Evolutionary conservation across 2,113 vertebrate genomes (phyloP), one percentile per base, ranked within the genome.

Genomic region (Oxyruncus cristatus): DNA sequence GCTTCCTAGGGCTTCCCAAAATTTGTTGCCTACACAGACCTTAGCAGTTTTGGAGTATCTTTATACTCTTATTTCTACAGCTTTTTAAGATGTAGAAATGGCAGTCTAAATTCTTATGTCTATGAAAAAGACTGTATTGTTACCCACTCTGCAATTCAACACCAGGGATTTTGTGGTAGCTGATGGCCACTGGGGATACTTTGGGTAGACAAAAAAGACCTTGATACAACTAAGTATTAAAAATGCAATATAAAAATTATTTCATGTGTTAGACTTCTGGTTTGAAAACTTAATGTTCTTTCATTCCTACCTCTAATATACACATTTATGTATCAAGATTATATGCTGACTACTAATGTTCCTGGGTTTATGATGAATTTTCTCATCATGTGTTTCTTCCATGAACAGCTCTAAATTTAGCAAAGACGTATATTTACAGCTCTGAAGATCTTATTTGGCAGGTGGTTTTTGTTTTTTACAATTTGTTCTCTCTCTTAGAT

Each of bases 321-420:
- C 18, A 41, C 17, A 53, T 77, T 78, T 63, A n/a, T 20, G 3
- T 37, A 19, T 78, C 42, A 76, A 85, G 12, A 88, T 81, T 85
- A 46, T 68, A n/a, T 82, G 24, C 19, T 71, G 49, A 52, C 6
- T 84, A 49, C n/a, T 76, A 81, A 79, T 30, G 6, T 30, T 70
- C 26, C 33, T 82, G 76, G 12, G 77, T 93, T 47, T 6, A 2
- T 89, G 72, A 58, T 89, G 30, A 93, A 83, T 68, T 92, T 91
- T 85, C 46, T 85, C 23, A 46, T 68, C 30, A 59, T 47, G 16
- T 4, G 89, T 88, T 91, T 85, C 23, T 24, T 72, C 33, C 70
- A 39, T 63, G 46, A 89, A 53, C 59, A 92, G 55, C 24, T 85
- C 58, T 66, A 96, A 83, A 88, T 88, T 94, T 95, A 67, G 37